These are phyloP conservation scores for Hydrotaea cyrtoneurina DNA, from an alignment of 2,888 invertebrate genomes.

Conservation along the genomic window DNA sequence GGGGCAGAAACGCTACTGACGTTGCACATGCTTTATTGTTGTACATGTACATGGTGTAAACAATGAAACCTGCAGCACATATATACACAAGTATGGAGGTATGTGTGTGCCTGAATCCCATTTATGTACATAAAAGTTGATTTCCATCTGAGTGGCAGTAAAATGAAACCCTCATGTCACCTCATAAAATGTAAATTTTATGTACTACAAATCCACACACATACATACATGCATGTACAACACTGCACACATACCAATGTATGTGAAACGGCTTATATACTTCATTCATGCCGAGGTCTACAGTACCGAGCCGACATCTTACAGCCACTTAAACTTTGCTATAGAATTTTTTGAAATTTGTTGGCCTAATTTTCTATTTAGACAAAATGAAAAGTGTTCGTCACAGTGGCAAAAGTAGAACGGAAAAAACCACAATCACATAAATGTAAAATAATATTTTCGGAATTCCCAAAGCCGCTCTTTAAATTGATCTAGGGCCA, in stretches of 20 bases:
- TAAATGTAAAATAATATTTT: too few species aligned
- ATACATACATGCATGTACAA: slow-evolving; percentile 24
- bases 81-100: background rate
- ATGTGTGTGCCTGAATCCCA: background rate
- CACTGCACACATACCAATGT: slow-evolving; percentile 15
- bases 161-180: slow-evolving; percentile 34
- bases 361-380: too few species aligned
- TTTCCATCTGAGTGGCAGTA: slow-evolving; percentile 31
- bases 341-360: too few species aligned
- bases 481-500: too few species aligned
- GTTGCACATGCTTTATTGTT: background rate
- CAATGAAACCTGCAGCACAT: background rate
- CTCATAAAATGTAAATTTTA: slow-evolving; percentile 24
- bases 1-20: background rate
- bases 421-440: too few species aligned
- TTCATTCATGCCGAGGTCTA: background rate
- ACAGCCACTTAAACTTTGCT: background rate
- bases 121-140: background rate
- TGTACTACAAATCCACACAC: slow-evolving; percentile 27
- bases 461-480: too few species aligned
- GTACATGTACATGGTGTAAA: background rate
- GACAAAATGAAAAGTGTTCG: too few species aligned
- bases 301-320: background rate
- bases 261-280: slow-evolving; percentile 1
- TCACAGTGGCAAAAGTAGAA: too few species aligned